These are phyloP conservation scores for Meloidogyne hapla DNA, from an alignment of 1,140 invertebrate genomes.

Conservation along the genomic window DNA sequence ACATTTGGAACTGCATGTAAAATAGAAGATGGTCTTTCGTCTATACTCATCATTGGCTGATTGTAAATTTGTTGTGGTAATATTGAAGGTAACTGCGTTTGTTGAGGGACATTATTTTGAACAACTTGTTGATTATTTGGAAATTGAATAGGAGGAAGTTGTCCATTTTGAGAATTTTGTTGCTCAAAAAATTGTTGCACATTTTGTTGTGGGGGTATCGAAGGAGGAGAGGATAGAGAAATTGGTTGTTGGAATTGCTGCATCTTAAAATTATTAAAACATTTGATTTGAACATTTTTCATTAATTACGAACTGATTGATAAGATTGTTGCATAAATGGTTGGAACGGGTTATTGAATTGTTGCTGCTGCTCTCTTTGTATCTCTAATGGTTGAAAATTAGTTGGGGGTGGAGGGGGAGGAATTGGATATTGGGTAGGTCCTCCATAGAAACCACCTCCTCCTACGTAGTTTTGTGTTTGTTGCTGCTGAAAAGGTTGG, in stretches of 20 bases:
- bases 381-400: slow-evolving; percentile 7
- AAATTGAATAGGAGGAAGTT: background rate
- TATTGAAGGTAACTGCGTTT: slow-evolving; percentile 19
- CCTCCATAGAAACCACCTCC: background rate
- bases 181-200: slow-evolving; percentile 26
- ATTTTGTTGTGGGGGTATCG: slow-evolving; percentile 18
- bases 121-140: slow-evolving; percentile 8
- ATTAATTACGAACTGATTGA: slow-evolving; percentile 32
- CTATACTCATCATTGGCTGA: background rate
- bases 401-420: background rate
- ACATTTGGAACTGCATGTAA: slow-evolving; percentile 33
- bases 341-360: slow-evolving; percentile 52
- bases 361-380: background rate
- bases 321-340: slow-evolving; percentile 51
- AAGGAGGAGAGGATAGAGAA: background rate
- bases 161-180: slow-evolving; percentile 19
- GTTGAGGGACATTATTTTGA: slow-evolving; percentile 9
- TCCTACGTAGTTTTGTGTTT: background rate
- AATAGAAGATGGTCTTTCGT: slow-evolving; percentile 13
- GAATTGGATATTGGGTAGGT: background rate
- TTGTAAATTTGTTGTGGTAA: slow-evolving; percentile 3
- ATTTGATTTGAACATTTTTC: background rate
- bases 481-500: slow-evolving; percentile 9
- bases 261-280: slow-evolving; percentile 24
- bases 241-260: slow-evolving; percentile 27